Evolutionary conservation across 2,888 invertebrate genomes (phyloP), one percentile per base, ranked within the genome.

Genomic region (Ischnura elegans): DNA sequence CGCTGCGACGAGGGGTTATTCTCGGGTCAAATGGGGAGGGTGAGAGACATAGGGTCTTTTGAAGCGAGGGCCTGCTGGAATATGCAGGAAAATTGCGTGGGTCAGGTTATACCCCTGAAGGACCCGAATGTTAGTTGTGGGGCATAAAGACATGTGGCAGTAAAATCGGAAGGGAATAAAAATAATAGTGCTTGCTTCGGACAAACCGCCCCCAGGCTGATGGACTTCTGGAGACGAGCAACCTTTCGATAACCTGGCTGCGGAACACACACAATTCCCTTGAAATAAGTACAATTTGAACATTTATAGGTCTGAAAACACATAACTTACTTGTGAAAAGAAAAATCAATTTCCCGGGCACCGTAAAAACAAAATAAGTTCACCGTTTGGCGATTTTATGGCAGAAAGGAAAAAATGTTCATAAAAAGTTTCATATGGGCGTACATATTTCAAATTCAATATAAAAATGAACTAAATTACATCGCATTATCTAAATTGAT

Each of bases 51-150:
- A 21, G 55, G n/a, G 43, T 21, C 0, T 0, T 55, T 19, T 51
- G 55, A 51, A 55, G 86, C 19, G 21, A 43, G 19, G 45, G n/a
- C 21, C 45, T 6, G 46, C 45, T n/a, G 46, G 86, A 76, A n/a
- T 90, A 61, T 66, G 61, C 90, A 61, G 61, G 43, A 42, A 51
- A 87, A 51, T 66, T 36, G 42, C 43, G 61, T 61, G 90, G 90
- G 90, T 55, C 55, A 90, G 90, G 90, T 66, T 61, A 66, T 90
- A 66, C 76, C 36, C n/a, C 29, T 29, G 29, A 42, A 87, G 25
- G 90, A 66, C 25, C 25, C 6, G 36, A n/a, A 21, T 90, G 55
- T n/a, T 76, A 36, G n/a, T n/a, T n/a, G n/a, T n/a, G 36, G 76
- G 76, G 76, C 25, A 90, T 66, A 66, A 43, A 45, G 42, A 36